A percentile compares a stretch with the other conserved stretches of the same genome.
These are phyloP conservation scores for Drosophila asahinai DNA, from an alignment of 1,140 invertebrate species.

Conservation along the genomic window DNA sequence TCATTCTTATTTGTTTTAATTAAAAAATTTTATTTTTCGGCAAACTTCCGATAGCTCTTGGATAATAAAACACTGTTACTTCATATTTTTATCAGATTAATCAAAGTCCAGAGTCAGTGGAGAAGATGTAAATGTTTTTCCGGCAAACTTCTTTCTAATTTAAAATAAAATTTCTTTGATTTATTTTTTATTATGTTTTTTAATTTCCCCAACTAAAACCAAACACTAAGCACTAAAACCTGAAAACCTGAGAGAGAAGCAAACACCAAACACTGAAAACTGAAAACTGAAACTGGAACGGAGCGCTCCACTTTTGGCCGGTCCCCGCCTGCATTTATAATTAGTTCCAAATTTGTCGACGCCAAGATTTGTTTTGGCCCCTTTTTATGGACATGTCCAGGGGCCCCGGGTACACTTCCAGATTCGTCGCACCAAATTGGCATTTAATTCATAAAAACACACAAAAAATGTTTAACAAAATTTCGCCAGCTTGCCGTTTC, in stretches of 20 bases:
- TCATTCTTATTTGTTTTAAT: conserved; percentile 14
- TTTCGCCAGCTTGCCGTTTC: conserved; percentile 24
- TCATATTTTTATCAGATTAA: background rate
- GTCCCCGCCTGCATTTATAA: conserved; percentile 75
- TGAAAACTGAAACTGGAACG: conserved; percentile 49
- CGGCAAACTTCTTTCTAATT: background rate
- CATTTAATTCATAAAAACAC: conserved; percentile 71
- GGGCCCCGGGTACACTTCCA: conserved; percentile 37
- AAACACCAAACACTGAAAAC: conserved; percentile 5
- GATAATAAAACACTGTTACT: no score
- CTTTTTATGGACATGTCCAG: conserved; percentile 69
- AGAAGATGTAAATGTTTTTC: no score
- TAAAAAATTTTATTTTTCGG: background rate
- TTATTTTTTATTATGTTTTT: background rate
- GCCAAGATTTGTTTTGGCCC: conserved; percentile 57
- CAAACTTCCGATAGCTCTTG: no score
- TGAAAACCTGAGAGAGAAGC: background rate
- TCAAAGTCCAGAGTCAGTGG: no score
- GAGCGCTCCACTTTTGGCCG: conserved; percentile 53
- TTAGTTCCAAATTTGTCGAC: conserved; percentile 78
- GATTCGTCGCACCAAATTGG: conserved; percentile 61
- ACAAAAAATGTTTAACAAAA: conserved; percentile 21
- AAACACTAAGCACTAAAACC: background rate
- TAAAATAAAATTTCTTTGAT: background rate
- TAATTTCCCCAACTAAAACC: background rate